Percentiles rank a stretch among this genome's conserved stretches.
These are phyloP conservation scores for Psilopogon haemacephalus DNA, from an alignment of 2,113 vertebrate genomes.

Conservation along the genomic window DNA sequence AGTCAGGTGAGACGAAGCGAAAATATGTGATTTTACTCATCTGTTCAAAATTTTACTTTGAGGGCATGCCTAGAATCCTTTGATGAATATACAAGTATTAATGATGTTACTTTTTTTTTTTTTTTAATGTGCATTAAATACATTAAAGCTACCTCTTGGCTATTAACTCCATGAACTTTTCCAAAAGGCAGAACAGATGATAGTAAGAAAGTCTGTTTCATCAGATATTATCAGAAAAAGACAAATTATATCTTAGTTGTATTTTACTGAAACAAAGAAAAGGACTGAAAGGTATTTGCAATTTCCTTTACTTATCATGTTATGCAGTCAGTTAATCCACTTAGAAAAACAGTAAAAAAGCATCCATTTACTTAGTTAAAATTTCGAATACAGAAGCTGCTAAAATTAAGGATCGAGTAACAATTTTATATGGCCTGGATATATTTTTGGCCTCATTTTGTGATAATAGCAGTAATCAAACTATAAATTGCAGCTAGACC, in stretches of 20 bases:
- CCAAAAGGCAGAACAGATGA: neutral
- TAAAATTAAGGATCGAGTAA: neutral
- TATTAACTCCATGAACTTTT: neutral
- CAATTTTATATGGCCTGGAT: neutral
- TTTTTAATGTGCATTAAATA: neutral
- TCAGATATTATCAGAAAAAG: neutral
- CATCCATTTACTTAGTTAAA: neutral
- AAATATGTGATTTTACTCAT: neutral
- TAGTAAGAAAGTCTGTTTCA: neutral
- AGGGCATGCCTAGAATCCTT: neutral
- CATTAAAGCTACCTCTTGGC: neutral
- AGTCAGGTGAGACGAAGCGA: accelerated
- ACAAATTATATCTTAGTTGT: neutral
- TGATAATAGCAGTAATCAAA: neutral
- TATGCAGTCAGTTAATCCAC: neutral
- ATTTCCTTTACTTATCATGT: neutral
- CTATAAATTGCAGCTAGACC: neutral
- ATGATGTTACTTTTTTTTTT: neutral
- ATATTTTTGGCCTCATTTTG: neutral
- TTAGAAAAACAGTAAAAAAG: neutral
- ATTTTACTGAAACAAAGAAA: neutral
- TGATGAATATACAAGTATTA: neutral
- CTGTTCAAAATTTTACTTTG: neutral
- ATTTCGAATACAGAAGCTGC: neutral
- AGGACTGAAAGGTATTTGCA: neutral